phyloP scores from a whole-genome alignment of 2,888 invertebrate genomes.

The Calameuta filiformis region DNA sequence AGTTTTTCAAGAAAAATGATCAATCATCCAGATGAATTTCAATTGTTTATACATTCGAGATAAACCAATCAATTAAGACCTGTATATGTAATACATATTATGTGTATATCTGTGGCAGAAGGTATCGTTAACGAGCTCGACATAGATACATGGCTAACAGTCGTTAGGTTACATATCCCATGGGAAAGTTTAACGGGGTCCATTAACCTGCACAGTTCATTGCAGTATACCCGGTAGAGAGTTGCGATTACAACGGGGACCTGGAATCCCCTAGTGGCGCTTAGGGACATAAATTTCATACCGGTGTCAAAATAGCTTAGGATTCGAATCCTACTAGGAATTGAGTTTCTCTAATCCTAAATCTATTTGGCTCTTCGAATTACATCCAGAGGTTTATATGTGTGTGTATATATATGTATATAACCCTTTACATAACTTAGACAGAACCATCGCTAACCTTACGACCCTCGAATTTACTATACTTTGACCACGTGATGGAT shows the following conservation, averaged over 20 bases:
- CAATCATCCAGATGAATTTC: background rate
- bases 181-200: constrained; percentile 31
- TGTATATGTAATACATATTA: background rate
- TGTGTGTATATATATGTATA: background rate
- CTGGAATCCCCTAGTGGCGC: background rate
- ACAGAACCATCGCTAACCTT: background rate
- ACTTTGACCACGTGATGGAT: background rate
- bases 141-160: background rate
- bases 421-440: background rate
- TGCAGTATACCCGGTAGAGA: constrained; percentile 18
- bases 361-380: background rate
- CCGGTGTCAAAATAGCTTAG: background rate
- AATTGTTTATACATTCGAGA: constrained; percentile 3
- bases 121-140: background rate
- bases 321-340: background rate
- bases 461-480: background rate
- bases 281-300: constrained; percentile 10
- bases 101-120: background rate
- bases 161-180: constrained; percentile 8
- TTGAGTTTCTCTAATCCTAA: background rate
- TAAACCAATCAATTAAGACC: constrained; percentile 1
- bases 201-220: constrained; percentile 31
- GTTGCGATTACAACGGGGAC: background rate
- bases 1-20: background rate
- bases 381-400: background rate